Base-by-base conservation (phyloP, 1,140 invertebrate genomes). In the Drosophila punjabiensis region DNA sequence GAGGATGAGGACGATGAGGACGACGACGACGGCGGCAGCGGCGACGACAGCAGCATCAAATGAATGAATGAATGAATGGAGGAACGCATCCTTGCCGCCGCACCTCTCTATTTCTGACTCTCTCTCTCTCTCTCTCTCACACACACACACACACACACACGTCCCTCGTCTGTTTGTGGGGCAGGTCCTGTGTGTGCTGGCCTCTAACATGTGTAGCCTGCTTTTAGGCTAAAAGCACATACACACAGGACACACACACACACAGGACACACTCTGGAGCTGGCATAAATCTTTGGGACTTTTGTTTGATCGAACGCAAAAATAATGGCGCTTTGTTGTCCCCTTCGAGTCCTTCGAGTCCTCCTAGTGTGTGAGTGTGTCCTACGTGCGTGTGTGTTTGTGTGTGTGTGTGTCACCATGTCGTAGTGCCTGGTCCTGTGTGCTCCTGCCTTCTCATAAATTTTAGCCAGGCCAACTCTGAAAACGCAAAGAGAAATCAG, bases 221-320 rank as follows among this genome's bases (percentile, higher is more conserved):
- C 70, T 82, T 86, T 88, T 87, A 88, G 81, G 71, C 84, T 81
- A 81, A 85, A 78, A 85, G 82, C 73, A 76, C 52, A 70, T 65
- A 62, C 59, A 32, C 62, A 52, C 43, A 30, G 41, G 35, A 33
- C 58, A 55, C 59, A 35, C 62, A 24, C 45, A 28, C 24, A 62
- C 33, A 52, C 47, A 66, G 8, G 37, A 52, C 39, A 8, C 53
- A 33, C 67, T 41, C 37, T 77, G 67, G 20, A 61, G 60, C 48
- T 73, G 73, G 65, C 85, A 87, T 87, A 87, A 87, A 84, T 87
- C 84, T 87, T 85, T 61, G 69, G 62, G 65, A 87, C 78, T 87
- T 87, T 89, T 87, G 85, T 89, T 89, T 87, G 84, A 87, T 87
- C 84, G 85, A 87, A 87, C 77, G 85, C 85, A 87, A 87, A 87